A percentile compares a stretch with the other conserved stretches of the same genome.
These are phyloP conservation scores for Hyla sarda DNA, from an alignment of 2,113 vertebrate species.

Conservation along the genomic window DNA sequence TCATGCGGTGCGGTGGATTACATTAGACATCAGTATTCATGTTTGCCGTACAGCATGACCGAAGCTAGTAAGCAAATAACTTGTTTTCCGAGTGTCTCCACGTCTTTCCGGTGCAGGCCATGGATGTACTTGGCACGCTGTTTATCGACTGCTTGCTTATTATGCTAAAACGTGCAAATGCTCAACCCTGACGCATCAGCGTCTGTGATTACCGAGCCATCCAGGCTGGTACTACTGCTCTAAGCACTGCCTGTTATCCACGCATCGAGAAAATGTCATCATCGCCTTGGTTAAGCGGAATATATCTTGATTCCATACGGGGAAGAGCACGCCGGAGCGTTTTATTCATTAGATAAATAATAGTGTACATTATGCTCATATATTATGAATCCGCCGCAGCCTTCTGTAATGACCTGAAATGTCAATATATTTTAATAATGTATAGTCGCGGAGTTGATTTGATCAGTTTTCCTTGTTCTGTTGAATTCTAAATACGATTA, in stretches of 20 bases:
- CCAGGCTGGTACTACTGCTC: not conserved
- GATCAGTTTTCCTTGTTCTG: conserved; percentile 33
- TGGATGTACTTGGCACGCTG: not conserved
- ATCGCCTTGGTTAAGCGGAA: not conserved
- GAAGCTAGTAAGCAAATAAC: not conserved
- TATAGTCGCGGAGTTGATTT: not conserved
- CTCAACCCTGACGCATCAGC: not conserved
- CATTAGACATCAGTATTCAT: not conserved
- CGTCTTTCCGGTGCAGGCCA: not conserved
- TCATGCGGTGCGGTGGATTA: not conserved
- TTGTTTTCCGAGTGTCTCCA: conserved; percentile 6
- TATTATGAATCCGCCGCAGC: conserved; percentile 43
- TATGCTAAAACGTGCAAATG: conserved; percentile 37
- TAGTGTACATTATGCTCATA: conserved; percentile 20
- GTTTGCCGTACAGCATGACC: not conserved
- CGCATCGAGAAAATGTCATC: not conserved
- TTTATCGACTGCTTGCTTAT: not conserved
- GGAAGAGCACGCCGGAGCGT: not conserved
- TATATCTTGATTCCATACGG: conserved; percentile 11
- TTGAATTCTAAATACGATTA: conserved; percentile 36
- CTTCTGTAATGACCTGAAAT: conserved; percentile 36
- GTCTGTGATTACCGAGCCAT: conserved; percentile 15
- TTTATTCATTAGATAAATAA: conserved; percentile 43
- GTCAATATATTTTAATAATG: conserved; percentile 54
- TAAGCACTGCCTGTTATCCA: conserved; percentile 2